phyloP scores from a whole-genome alignment of 2,888 invertebrate genomes.

The Eupithecia dodoneata region DNA sequence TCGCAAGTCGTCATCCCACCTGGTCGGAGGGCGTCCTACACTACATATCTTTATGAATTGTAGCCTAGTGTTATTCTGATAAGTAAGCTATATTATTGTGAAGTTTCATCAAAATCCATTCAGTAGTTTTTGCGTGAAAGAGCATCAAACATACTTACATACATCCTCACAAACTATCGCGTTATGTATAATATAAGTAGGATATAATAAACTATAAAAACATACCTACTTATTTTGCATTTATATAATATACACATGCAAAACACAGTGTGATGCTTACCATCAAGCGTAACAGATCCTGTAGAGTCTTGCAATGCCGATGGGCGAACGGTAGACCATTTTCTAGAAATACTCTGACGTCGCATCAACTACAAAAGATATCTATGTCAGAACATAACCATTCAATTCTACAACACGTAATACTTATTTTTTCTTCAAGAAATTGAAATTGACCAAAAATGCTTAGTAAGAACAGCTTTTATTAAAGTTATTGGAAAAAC shows the following conservation, averaged over 20 bases:
- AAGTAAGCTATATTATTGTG: no score
- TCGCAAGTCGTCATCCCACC: no score
- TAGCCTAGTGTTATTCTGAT: no score
- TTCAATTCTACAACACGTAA: not conserved
- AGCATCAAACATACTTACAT: no score
- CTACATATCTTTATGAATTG: no score
- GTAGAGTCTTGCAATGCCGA: conserved; percentile 82
- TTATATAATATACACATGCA: not conserved
- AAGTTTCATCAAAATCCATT: no score
- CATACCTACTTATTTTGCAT: no score
- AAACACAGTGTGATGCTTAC: conserved; percentile 47
- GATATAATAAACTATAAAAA: no score
- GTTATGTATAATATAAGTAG: no score
- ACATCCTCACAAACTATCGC: no score
- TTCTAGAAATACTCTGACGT: conserved; percentile 79
- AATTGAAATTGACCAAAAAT: not conserved
- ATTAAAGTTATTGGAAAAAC: not conserved
- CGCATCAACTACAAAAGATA: conserved; percentile 83
- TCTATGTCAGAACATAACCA: conserved; percentile 17
- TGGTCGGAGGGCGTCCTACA: no score
- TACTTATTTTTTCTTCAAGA: not conserved
- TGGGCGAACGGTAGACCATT: conserved; percentile 62
- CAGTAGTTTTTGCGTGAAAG: no score
- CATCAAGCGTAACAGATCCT: conserved; percentile 84
- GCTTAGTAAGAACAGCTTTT: not conserved